Evolutionary conservation across 2,797 vertebrate genomes (phyloP), one percentile per base, ranked within the genome.

Genomic region (Chloroceryle inda): DNA sequence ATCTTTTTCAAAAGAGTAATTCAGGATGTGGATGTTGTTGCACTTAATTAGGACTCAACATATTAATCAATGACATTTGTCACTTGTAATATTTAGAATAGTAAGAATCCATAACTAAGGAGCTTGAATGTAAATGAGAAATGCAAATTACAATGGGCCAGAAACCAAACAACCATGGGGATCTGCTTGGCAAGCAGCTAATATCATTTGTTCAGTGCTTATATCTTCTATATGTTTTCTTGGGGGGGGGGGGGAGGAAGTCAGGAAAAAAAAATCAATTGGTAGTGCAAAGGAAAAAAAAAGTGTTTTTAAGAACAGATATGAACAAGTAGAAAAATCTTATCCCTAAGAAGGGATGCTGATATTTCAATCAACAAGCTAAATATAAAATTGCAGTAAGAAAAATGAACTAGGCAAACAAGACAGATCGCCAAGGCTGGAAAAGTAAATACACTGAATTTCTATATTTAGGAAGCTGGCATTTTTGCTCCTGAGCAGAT

Each of bases 401-500:
- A 96, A 96, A 95, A 95, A 89, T 23, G 67, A 94, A 77, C 52
- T 7, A 45, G 75, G 72, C 59, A 88, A 94, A 90, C 69, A 80
- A 91, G 89, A 85, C 79, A 81, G 62, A 88, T 93, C 72, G 85
- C 42, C 35, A 44, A 76, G 74, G 77, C 56, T 89, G 83, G 80
- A 94, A 94, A 90, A 92, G 85, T 71, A 93, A 95, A 88, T 79
- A 93, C 29, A 50, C 33, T 74, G 52, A 73, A 88, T 76, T 81
- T 93, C 95, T 96, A 69, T 90, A 88, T 95, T 96, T 93, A 96
- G 95, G 77, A 77, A 92, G 74, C 61, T 88, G 93, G 84, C 67
- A 71, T 92, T 92, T 94, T 82, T 90, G 73, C 88, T 94, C 85
- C 85, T 77, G 67, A 85, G 19, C 88, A 82, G 83, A 85, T 66